phyloP scores from a whole-genome alignment of 2,113 vertebrate genomes.

The Calypte anna region DNA sequence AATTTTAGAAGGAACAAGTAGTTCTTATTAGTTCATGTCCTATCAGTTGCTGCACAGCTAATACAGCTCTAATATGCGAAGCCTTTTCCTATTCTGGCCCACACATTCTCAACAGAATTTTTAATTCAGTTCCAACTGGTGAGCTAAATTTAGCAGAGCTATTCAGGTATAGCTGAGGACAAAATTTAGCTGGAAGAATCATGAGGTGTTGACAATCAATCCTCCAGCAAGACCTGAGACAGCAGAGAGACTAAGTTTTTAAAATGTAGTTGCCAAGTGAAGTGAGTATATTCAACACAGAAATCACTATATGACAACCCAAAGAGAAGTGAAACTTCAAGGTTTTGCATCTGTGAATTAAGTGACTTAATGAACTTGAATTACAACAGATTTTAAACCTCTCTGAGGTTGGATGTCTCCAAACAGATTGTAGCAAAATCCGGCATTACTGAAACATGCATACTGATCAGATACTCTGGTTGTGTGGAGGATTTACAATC shows the following conservation, averaged over 20 bases:
- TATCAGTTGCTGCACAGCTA: not conserved
- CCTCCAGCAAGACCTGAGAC: not conserved
- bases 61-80: not conserved
- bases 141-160: not conserved
- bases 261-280: not conserved
- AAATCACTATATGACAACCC: not conserved
- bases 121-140: slow-evolving; percentile 25
- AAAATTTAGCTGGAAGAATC: slow-evolving; percentile 14
- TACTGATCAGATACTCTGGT: not conserved
- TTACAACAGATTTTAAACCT: not conserved
- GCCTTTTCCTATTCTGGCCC: not conserved
- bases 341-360: not conserved
- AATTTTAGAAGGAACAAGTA: not conserved
- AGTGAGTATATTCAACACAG: not conserved
- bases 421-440: not conserved
- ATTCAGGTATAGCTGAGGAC: slow-evolving; percentile 12
- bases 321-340: not conserved
- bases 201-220: not conserved
- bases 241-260: not conserved
- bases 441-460: not conserved
- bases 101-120: not conserved
- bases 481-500: not conserved
- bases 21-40: not conserved
- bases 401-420: not conserved
- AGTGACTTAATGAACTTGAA: not conserved